Evolutionary conservation across 2,797 vertebrate genomes (phyloP).

Genomic region (Chaenodraco wilsoni): DNA sequence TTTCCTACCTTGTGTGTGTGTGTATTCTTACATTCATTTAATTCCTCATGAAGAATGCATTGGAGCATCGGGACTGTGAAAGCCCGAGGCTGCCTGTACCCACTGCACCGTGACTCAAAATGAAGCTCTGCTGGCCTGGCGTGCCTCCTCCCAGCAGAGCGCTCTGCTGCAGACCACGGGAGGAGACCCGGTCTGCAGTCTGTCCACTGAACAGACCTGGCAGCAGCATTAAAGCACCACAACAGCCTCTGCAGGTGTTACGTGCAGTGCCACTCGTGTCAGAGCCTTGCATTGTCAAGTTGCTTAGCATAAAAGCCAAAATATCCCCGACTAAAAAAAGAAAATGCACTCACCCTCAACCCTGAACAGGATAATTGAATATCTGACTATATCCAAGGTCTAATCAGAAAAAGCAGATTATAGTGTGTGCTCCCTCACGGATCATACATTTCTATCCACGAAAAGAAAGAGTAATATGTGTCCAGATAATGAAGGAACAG

Average conservation of each 20-base stretch:
- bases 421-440: conserved; percentile 29
- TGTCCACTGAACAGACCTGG: conserved; percentile 54
- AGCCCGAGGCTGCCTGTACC: conserved; percentile 64
- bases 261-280: conserved; percentile 49
- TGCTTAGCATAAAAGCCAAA: conserved; percentile 39
- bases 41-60: conserved; percentile 79
- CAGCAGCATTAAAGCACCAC: conserved; percentile 53
- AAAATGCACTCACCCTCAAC: conserved; percentile 25
- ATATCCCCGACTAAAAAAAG: conserved; percentile 38
- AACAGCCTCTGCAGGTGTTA: conserved; percentile 61
- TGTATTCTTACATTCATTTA: conserved; percentile 80
- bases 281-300: conserved; percentile 38
- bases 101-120: conserved; percentile 67
- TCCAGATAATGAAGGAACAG: conserved; percentile 77
- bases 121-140: conserved; percentile 58
- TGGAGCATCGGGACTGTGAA: conserved; percentile 57
- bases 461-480: conserved; percentile 54
- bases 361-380: conserved; percentile 37
- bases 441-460: conserved; percentile 49
- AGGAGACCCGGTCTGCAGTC: conserved; percentile 46
- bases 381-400: conserved; percentile 38
- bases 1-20: conserved; percentile 71
- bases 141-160: conserved; percentile 60
- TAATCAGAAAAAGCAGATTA: conserved; percentile 51
- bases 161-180: conserved; percentile 54